A percentile compares a stretch with the other conserved stretches of the same genome.
phyloP scores from a whole-genome alignment of 2,888 invertebrate species.

The Bombylius major region DNA sequence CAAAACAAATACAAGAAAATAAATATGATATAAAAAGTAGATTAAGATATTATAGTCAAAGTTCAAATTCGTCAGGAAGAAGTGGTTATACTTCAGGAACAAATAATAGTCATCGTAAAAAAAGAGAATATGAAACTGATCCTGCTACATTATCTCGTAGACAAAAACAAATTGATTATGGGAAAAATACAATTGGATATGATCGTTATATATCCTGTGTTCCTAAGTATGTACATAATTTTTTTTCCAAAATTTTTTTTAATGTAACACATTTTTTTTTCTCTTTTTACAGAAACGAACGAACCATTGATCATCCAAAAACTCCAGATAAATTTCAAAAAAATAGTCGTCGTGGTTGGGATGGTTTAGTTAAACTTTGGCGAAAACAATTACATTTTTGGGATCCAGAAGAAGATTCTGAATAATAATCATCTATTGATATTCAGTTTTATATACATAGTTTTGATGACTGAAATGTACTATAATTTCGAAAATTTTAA shows the following conservation, averaged over 20 bases:
- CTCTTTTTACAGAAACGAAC: conserved; percentile 40
- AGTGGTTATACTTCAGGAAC: neutral
- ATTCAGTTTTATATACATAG: too few relatives aligned
- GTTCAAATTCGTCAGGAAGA: conserved; percentile 20
- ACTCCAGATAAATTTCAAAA: conserved; percentile 82
- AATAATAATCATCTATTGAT: neutral
- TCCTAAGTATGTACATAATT: conserved; percentile 47
- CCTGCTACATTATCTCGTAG: conserved; percentile 55
- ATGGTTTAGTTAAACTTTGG: conserved; percentile 79
- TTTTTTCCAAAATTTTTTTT: neutral
- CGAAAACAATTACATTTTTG: conserved; percentile 69
- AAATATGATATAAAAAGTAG: neutral
- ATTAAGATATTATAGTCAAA: conserved; percentile 8
- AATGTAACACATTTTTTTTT: neutral
- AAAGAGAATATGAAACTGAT: conserved; percentile 49
- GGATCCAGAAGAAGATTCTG: conserved; percentile 42
- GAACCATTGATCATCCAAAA: conserved; percentile 63
- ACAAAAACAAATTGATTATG: conserved; percentile 90
- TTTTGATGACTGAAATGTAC: too few relatives aligned
- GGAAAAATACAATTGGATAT: conserved; percentile 84
- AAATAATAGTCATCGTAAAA: neutral
- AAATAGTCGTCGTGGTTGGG: conserved; percentile 88
- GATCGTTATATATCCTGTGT: conserved; percentile 56
- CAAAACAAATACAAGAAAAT: neutral
- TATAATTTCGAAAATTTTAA: too few relatives aligned